Percentiles rank a stretch among this genome's conserved stretches.
Evolutionary conservation across 2,797 vertebrate species (phyloP).

Genomic region (Sebastes ruberrimus): DNA sequence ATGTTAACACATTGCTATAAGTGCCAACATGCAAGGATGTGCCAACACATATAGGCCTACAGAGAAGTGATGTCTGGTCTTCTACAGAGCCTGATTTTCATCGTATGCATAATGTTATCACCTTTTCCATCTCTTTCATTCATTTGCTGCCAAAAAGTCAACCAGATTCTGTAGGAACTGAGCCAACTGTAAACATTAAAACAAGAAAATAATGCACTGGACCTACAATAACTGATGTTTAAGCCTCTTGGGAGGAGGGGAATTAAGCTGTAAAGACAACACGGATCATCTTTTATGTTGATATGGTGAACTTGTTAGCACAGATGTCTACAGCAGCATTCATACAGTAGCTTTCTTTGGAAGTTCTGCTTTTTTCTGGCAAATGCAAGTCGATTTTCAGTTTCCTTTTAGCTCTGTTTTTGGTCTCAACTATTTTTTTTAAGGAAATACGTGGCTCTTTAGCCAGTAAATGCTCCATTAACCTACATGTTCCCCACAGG

Average conservation of each 20-base stretch:
- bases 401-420: neutral
- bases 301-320: neutral
- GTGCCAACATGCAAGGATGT: slow-evolving; percentile 27
- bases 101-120: neutral
- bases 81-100: neutral
- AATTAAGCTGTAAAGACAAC: neutral
- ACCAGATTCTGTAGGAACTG: neutral
- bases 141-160: neutral
- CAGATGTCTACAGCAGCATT: neutral
- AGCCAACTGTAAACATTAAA: neutral
- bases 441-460: neutral
- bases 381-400: neutral
- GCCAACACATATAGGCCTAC: slow-evolving; percentile 7
- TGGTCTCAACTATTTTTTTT: neutral
- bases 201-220: neutral
- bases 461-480: neutral
- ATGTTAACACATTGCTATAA: slow-evolving; percentile 28
- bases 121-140: slow-evolving; percentile 3
- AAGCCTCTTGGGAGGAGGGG: neutral
- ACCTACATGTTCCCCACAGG: neutral
- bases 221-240: neutral
- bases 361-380: neutral
- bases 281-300: neutral
- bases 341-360: neutral
- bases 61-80: slow-evolving; percentile 14